These are phyloP conservation scores for Leptopilina syphax DNA, from an alignment of 2,888 invertebrate species.

Conservation along the genomic window DNA sequence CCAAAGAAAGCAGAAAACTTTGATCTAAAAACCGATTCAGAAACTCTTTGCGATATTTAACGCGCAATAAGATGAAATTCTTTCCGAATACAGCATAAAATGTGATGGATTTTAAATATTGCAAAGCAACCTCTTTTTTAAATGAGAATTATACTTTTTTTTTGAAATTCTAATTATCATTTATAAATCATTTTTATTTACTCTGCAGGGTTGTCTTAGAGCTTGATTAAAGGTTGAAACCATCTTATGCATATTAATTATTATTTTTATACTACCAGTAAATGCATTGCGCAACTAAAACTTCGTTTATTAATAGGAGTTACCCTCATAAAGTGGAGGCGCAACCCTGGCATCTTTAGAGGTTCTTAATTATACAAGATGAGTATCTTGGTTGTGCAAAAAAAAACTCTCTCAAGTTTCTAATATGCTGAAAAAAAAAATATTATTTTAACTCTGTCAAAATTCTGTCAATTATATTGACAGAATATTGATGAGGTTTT, in stretches of 20 bases:
- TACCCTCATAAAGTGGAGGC: constrained; percentile 64
- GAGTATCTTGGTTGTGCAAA: constrained; percentile 45
- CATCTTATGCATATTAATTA: constrained; percentile 66
- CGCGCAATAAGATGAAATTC: no score
- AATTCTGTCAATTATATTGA: no score
- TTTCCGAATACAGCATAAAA: no score
- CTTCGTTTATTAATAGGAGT: constrained; percentile 72
- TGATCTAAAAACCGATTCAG: no score
- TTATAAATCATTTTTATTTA: constrained; percentile 68
- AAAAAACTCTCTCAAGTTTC: not conserved
- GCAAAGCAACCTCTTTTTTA: no score
- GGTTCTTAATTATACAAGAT: constrained; percentile 62
- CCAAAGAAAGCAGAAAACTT: no score
- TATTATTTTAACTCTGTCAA: no score
- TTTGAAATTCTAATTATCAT: constrained; percentile 61
- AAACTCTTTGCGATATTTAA: no score
- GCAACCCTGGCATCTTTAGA: constrained; percentile 52
- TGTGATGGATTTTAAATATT: no score
- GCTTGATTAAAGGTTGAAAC: constrained; percentile 65
- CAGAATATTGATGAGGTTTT: no score
- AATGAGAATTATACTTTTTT: not conserved
- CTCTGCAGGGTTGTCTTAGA: constrained; percentile 58
- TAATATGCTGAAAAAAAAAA: not conserved
- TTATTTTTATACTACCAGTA: constrained; percentile 63
- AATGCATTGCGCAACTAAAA: constrained; percentile 60